Evolutionary conservation across 1,140 invertebrate species (phyloP), one percentile per base, ranked within the genome.

Genomic region (Papilio polytes): DNA sequence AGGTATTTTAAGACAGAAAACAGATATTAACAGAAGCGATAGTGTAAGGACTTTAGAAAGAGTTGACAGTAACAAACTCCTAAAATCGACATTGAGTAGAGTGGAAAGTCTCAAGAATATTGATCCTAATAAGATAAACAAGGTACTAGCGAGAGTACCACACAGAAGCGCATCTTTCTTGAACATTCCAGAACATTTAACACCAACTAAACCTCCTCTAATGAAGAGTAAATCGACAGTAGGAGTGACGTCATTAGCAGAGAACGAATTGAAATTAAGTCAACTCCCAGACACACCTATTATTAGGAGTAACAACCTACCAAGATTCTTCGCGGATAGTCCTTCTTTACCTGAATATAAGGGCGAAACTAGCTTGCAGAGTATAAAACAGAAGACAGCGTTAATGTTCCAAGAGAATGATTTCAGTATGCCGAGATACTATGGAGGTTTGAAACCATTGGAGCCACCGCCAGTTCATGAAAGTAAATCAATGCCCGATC

Each of bases 391-490:
- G 82, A 89, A 95, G 44, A 89, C 92, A 0, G 90, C 91, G 0
- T 82, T 94, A 48, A 92, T 93, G 88, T 88, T 91, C 56, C 88
- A 92, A 66, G 89, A 92, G 78, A 91, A 91, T 41, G 95, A 95
- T 74, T 95, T 89, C 59, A 95, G 95, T 79, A 95, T 95, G 95
- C 95, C 95, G 0, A 89, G 95, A 74, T 95, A 95, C 85, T 95
- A 95, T 72, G 90, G 94, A 1, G 83, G 86, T 3, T 66, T 87
- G 1, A 90, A 90, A 63, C 59, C 87, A 8, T 82, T 84, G 2
- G 88, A 92, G 51, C 85, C 85, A 26, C 73, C 81, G 18, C 84
- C 90, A 4, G 90, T 94, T 1, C 91, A 94, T 59, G 92, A 95
- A 78, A 95, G 94, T 74, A 95, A 95, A 78, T 95, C 94, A 7